Conservation (phyloP, 2,113 vertebrate species). For the Cyphomyrus plagiostoma region DNA sequence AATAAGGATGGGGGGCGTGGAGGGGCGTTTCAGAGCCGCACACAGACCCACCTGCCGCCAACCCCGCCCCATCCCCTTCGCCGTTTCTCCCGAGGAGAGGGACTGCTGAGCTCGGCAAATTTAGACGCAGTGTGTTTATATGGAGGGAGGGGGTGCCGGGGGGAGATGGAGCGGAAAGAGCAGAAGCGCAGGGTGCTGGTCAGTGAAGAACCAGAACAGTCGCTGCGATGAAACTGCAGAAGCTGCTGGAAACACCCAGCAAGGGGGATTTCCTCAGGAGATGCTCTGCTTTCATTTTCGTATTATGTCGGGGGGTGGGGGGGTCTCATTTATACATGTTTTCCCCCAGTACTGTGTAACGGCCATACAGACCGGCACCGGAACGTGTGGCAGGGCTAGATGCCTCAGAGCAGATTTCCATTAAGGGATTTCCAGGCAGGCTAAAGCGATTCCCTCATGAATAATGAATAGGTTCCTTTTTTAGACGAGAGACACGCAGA, state of each 20-base stretch:
- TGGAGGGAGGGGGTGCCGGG: slow-evolving; percentile 21
- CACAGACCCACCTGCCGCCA: slow-evolving; percentile 44
- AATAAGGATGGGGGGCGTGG: slow-evolving; percentile 56
- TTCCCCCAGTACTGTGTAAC: not conserved
- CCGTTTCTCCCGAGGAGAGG: slow-evolving; percentile 40
- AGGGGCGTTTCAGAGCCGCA: slow-evolving; percentile 21
- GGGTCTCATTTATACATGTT: not conserved
- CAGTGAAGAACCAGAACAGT: slow-evolving; percentile 40
- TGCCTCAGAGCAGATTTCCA: not conserved
- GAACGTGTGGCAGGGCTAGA: not conserved
- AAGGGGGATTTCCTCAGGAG: slow-evolving; percentile 27
- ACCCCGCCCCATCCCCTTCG: slow-evolving; percentile 31
- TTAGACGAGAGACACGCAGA: not conserved
- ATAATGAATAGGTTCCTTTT: not conserved
- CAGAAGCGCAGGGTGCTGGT: slow-evolving; percentile 29
- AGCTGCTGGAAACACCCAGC: slow-evolving; percentile 21
- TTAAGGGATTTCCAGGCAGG: not conserved
- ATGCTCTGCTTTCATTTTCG: not conserved
- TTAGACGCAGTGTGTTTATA: slow-evolving; percentile 40
- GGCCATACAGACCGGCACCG: not conserved
- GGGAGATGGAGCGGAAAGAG: slow-evolving; percentile 27
- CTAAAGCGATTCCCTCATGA: not conserved
- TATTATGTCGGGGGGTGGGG: not conserved
- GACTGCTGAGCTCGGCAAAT: slow-evolving; percentile 62
- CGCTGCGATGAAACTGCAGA: slow-evolving; percentile 25